Evolutionary conservation across 2,113 vertebrate genomes (phyloP), one percentile per base, ranked within the genome.

Genomic region (Ochotona curzoniae): DNA sequence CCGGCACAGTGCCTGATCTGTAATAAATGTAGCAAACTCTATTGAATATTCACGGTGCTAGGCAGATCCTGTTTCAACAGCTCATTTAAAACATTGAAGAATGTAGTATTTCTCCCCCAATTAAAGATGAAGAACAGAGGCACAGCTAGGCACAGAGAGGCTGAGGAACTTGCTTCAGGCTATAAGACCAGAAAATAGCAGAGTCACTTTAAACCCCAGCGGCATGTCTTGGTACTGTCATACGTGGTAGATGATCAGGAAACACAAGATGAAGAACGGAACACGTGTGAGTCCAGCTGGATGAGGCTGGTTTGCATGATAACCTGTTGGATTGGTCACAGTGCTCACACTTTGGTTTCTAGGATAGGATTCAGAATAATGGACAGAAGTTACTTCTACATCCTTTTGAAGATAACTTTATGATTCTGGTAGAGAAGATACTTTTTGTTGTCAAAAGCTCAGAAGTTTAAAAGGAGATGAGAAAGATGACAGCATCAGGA

Each of bases 371-470:
- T 97, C 67, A 23, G 35, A 93, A 80, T 67, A 83, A 54, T 7
- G 32, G 71, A 32, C 32, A 75, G 75, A 89, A 88, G 75, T 71
- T 28, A 32, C 38, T 44, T 75, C 87, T 69, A 80, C 90, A 88
- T 82, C 76, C 32, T 71, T 83, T 78, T 66, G 86, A 76, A 78
- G 89, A 83, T 35, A 51, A 57, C 10, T 93, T 87, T 79, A 21
- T 76, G 54, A 11, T 32, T 90, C 64, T 94, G 67, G 38, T 86
- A 75, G 90, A 93, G 94, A 91, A 5, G 17, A 54, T 70, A 76
- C 20, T 28, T 83, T 90, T 92, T 92, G 80, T 78, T 67, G 17
- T 75, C 80, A 88, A 91, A 61, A 44, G 51, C 81, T 88, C 57
- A 85, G 69, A 51, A 66, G 9, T 80, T 73, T 17, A 67, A 70